phyloP scores from a whole-genome alignment of 2,888 invertebrate species.

The Erpobdella octoculata region DNA sequence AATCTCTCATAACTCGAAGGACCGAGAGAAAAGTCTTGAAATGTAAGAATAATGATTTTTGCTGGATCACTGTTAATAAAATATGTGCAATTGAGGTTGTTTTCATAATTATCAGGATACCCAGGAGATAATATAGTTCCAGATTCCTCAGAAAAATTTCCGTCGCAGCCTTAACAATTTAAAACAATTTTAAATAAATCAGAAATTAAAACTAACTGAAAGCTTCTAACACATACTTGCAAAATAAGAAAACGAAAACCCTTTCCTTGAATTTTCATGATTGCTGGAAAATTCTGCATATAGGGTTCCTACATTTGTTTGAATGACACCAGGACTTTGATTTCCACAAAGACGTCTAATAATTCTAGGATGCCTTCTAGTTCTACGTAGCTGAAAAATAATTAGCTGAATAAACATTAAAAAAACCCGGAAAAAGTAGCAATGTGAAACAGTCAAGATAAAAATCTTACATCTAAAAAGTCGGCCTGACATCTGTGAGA shows the following conservation, averaged over 20 bases:
- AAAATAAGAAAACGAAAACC: not conserved
- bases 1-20: too few relatives aligned
- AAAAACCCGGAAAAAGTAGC: too few relatives aligned
- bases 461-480: not conserved
- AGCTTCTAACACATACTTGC: too few relatives aligned
- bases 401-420: not conserved
- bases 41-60: too few relatives aligned
- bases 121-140: slow-evolving; percentile 47
- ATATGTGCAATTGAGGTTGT: slow-evolving; percentile 64
- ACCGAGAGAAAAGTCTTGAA: too few relatives aligned
- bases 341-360: not conserved
- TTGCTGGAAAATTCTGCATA: not conserved
- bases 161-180: not conserved
- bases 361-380: not conserved
- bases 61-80: slow-evolving; percentile 55
- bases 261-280: not conserved
- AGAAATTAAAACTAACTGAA: not conserved
- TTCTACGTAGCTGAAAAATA: not conserved
- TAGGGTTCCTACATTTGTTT: not conserved
- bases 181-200: not conserved
- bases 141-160: slow-evolving; percentile 40
- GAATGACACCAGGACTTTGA: not conserved
- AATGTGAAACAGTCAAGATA: too few relatives aligned
- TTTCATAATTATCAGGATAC: slow-evolving; percentile 42
- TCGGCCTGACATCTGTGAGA: not conserved